Evolutionary conservation across 2,888 invertebrate genomes (phyloP).

Genomic region (Caenorhabditis sulstoni): DNA sequence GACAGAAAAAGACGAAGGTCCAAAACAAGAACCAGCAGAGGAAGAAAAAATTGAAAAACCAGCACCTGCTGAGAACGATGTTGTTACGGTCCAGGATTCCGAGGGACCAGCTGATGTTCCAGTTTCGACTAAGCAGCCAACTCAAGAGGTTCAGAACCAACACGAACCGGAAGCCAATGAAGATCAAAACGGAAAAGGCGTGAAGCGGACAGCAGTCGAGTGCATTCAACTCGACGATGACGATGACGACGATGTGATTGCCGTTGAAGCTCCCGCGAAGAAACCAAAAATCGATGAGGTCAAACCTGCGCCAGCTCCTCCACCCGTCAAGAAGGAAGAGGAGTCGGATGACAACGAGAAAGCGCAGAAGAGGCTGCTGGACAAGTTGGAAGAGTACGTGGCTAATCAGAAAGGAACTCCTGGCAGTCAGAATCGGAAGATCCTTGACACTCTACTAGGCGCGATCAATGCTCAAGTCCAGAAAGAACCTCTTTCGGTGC

Average conservation of each 20-base stretch:
- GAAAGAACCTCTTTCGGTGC: conserved; percentile 76
- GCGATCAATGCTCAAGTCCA: conserved; percentile 79
- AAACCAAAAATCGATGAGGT: conserved; percentile 29
- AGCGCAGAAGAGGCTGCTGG: conserved; percentile 70
- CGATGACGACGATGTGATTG: conserved; percentile 43
- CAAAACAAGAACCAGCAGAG: no score
- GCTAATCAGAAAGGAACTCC: conserved; percentile 37
- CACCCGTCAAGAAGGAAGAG: neutral
- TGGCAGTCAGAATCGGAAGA: conserved; percentile 66
- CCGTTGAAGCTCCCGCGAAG: conserved; percentile 19
- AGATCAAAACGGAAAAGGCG: conserved; percentile 27
- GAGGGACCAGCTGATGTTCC: no score
- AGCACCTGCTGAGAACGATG: no score
- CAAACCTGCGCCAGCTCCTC: neutral
- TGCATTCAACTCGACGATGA: conserved; percentile 70
- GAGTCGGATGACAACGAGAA: conserved; percentile 54
- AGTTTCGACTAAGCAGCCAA: no score
- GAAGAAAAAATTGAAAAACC: neutral
- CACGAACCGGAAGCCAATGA: neutral
- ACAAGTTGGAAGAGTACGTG: conserved; percentile 74
- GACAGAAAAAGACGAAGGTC: no score
- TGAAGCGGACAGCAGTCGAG: conserved; percentile 61
- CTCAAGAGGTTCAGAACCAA: no score
- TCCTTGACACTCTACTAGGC: conserved; percentile 76
- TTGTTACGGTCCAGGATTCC: no score